Evolutionary conservation across 2,888 invertebrate species (phyloP).

Genomic region (Cephalotes varians): DNA sequence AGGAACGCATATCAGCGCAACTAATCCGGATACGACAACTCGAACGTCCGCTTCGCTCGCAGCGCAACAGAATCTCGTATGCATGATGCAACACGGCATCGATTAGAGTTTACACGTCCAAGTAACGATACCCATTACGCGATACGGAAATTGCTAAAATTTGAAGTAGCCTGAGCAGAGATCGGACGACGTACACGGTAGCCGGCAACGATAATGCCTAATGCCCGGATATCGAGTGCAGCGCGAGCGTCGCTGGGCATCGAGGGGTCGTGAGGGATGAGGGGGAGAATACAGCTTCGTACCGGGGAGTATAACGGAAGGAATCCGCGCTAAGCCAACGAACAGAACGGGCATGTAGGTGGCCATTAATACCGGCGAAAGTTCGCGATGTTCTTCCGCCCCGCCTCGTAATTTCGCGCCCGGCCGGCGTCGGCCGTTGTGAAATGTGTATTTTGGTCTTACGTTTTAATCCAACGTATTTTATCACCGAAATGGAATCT

Average conservation of each 20-base stretch:
- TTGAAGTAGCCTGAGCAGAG: constrained; percentile 58
- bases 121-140: constrained; percentile 63
- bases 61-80: not conserved
- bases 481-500: constrained; percentile 47
- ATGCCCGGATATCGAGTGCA: constrained; percentile 73
- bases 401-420: constrained; percentile 59
- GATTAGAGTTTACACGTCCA: constrained; percentile 67
- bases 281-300: constrained; percentile 57
- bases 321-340: constrained; percentile 68
- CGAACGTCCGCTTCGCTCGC: constrained; percentile 22
- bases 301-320: constrained; percentile 70
- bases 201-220: constrained; percentile 68
- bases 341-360: constrained; percentile 68
- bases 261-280: constrained; percentile 48
- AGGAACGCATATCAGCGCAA: constrained; percentile 40
- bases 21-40: constrained; percentile 42
- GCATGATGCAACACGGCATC: constrained; percentile 51
- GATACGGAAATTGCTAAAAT: constrained; percentile 65
- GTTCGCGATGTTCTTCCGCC: constrained; percentile 65
- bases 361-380: constrained; percentile 72
- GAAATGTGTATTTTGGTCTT: constrained; percentile 52
- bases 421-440: constrained; percentile 6
- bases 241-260: not conserved
- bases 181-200: constrained; percentile 26
- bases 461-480: constrained; percentile 53